Evolutionary conservation across 2,797 vertebrate species (phyloP).

Genomic region (Chiropotes sagulatus): DNA sequence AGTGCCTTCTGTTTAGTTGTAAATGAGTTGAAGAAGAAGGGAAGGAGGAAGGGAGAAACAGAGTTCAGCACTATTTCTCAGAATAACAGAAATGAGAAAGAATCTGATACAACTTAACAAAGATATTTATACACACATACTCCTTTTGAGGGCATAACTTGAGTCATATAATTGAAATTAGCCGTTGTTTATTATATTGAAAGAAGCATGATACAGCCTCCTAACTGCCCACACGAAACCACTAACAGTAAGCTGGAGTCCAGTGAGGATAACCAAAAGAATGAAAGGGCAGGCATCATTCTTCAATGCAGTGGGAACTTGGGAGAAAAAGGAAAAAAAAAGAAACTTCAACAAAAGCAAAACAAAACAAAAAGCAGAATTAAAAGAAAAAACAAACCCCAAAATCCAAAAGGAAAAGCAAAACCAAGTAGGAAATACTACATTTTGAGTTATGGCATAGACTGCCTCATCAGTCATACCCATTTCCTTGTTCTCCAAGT

Average conservation of each 20-base stretch:
- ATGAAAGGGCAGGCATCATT: conserved; percentile 27
- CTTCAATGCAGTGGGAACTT: neutral
- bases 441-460: conserved; percentile 60
- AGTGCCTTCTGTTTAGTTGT: neutral
- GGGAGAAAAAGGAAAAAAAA: neutral
- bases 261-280: conserved; percentile 38
- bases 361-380: neutral
- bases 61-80: neutral
- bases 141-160: neutral
- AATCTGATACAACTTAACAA: conserved; percentile 52
- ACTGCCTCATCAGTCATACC: conserved; percentile 58
- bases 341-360: conserved; percentile 64
- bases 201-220: neutral
- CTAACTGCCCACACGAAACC: neutral
- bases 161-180: neutral
- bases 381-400: neutral
- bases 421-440: conserved; percentile 63
- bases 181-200: neutral
- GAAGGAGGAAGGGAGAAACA: neutral
- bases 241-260: conserved; percentile 54
- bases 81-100: neutral
- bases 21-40: neutral
- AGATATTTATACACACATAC: conserved; percentile 12
- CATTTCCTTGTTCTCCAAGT: conserved; percentile 49
- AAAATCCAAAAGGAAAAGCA: conserved; percentile 51